Percentiles rank a stretch among this genome's conserved stretches.
Conservation (phyloP, 2,797 vertebrate genomes). For the Microctenopoma lineatum region DNA sequence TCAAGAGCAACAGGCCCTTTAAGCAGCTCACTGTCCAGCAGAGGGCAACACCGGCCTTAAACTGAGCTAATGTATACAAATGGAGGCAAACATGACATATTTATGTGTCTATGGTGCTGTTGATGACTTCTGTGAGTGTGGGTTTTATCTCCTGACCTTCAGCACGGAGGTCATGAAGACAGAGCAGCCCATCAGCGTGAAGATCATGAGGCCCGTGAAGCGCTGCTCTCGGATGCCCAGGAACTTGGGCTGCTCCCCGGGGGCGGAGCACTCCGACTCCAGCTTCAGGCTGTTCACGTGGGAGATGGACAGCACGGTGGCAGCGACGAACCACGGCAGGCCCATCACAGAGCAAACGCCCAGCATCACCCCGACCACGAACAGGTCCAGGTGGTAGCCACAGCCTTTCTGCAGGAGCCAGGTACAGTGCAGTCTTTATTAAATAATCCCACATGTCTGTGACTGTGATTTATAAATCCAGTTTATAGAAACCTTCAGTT, state of each 20-base stretch:
- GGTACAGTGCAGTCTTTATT: neutral
- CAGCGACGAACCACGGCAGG: conserved; percentile 97
- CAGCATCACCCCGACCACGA: conserved; percentile 97
- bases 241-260: conserved; percentile 98
- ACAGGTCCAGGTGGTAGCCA: conserved; percentile 96
- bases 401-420: conserved; percentile 91
- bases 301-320: conserved; percentile 98
- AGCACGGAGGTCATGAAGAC: conserved; percentile 98
- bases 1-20: neutral
- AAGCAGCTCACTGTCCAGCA: neutral
- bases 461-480: neutral
- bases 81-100: too few species aligned
- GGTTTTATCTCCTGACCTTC: conserved; percentile 84
- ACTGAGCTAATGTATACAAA: neutral
- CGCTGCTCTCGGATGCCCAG: conserved; percentile 97
- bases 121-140: too few species aligned
- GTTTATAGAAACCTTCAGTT: conserved; percentile 89
- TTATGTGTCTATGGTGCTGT: too few species aligned
- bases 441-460: neutral
- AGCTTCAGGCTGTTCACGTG: conserved; percentile 98
- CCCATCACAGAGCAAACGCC: conserved; percentile 98
- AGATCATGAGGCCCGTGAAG: conserved; percentile 99
- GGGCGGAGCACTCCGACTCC: conserved; percentile 97
- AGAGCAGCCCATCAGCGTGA: conserved; percentile 97
- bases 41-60: neutral